Conservation (phyloP, 1,140 invertebrate genomes). For the Chymomyza costata region DNA sequence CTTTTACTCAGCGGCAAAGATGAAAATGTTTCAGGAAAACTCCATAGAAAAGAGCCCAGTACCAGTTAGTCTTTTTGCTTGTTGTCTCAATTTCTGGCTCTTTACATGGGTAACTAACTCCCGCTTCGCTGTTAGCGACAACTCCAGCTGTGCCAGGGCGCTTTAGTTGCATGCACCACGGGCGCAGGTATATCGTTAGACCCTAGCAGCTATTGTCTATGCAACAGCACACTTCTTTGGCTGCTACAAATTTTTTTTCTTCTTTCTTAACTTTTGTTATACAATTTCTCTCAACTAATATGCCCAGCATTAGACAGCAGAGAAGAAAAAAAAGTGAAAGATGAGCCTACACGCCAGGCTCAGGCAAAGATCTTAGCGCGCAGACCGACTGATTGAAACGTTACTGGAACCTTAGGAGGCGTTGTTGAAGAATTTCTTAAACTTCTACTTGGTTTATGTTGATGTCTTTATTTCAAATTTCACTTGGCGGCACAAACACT, state of each 20-base stretch:
- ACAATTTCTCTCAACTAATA: slow-evolving; percentile 69
- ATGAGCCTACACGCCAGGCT: too few species aligned
- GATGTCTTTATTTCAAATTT: slow-evolving; percentile 59
- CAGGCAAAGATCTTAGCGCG: too few species aligned
- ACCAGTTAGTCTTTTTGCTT: slow-evolving; percentile 35
- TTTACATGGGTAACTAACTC: too few species aligned
- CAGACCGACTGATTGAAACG: too few species aligned
- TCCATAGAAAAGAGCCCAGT: slow-evolving; percentile 55
- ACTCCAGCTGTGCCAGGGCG: slow-evolving; percentile 66
- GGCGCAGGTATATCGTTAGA: slow-evolving; percentile 23
- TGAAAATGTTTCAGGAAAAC: too few species aligned
- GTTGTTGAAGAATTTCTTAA: slow-evolving; percentile 60
- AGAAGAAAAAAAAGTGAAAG: slow-evolving; percentile 37
- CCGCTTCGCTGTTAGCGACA: slow-evolving; percentile 71
- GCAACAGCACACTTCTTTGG: slow-evolving; percentile 45
- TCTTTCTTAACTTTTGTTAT: slow-evolving; percentile 71
- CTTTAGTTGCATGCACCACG: neutral
- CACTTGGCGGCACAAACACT: slow-evolving; percentile 45
- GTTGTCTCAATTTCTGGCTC: slow-evolving; percentile 60
- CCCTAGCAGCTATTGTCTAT: slow-evolving; percentile 51
- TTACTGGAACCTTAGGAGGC: slow-evolving; percentile 60
- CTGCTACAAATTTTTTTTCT: slow-evolving; percentile 49
- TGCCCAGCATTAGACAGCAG: slow-evolving; percentile 16
- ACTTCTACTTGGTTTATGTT: slow-evolving; percentile 35
- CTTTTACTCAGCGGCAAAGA: slow-evolving; percentile 64